phyloP scores from a whole-genome alignment of 2,113 vertebrate genomes.

The Cygnus buccinator region DNA sequence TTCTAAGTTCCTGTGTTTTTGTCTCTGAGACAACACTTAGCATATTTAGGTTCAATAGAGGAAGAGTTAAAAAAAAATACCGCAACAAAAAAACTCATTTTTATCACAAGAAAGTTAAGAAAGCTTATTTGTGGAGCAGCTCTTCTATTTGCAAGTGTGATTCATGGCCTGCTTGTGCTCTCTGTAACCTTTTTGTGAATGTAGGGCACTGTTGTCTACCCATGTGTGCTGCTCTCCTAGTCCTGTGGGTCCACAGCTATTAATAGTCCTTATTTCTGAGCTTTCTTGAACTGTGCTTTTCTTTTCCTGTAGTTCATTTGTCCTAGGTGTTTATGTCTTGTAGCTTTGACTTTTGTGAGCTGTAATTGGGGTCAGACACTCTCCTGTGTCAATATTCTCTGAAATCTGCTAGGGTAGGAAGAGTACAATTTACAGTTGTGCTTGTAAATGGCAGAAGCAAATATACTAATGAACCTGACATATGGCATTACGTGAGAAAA shows the following conservation, averaged over 20 bases:
- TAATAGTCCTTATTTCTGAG: slow-evolving; percentile 13
- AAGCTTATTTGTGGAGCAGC: background rate
- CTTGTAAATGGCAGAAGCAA: slow-evolving; percentile 36
- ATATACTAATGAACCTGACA: slow-evolving; percentile 53
- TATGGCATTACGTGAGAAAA: background rate
- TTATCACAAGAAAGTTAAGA: background rate
- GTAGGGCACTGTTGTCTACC: background rate
- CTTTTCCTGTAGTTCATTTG: slow-evolving; percentile 30
- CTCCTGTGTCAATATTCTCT: slow-evolving; percentile 46
- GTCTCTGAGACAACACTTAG: background rate
- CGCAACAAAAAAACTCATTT: background rate
- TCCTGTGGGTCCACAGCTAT: background rate
- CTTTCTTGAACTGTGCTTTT: slow-evolving; percentile 19
- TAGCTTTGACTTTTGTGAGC: slow-evolving; percentile 36
- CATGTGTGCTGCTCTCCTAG: background rate
- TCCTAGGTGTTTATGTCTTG: slow-evolving; percentile 47
- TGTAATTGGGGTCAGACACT: slow-evolving; percentile 18
- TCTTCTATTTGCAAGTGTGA: background rate
- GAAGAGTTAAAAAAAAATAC: background rate
- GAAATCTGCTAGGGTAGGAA: slow-evolving; percentile 36
- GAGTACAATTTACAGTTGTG: slow-evolving; percentile 24
- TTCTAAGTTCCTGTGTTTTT: background rate
- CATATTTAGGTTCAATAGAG: background rate
- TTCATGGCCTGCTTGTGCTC: background rate
- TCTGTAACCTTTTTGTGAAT: background rate